Evolutionary conservation across 2,113 vertebrate species (phyloP).

Genomic region (human (Homo sapiens)): GRCh38 chr3:179016501-179017000

Average conservation of each 20-base stretch:
- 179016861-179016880: neutral
- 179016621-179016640: conserved; percentile 22
- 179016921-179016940: conserved; percentile 6
- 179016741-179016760: conserved; percentile 21
- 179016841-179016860: neutral
- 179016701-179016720: neutral
- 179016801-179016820: neutral
- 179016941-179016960: conserved; percentile 37
- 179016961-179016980: neutral
- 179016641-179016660: conserved; percentile 67
- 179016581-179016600: conserved; percentile 17
- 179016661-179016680: conserved; percentile 62
- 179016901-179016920: neutral
- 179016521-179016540: conserved; percentile 43
- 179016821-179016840: neutral
- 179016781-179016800: neutral
- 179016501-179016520: neutral
- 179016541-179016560: conserved; percentile 43
- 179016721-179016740: conserved; percentile 31
- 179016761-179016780: neutral
- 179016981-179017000: neutral
- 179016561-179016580: conserved; percentile 28
- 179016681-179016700: conserved; percentile 52
- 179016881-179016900: neutral
- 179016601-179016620: conserved; percentile 64